Percentiles rank a stretch among this genome's conserved stretches.
Conservation (phyloP, 1,140 invertebrate genomes). For the Littorina saxatilis region DNA sequence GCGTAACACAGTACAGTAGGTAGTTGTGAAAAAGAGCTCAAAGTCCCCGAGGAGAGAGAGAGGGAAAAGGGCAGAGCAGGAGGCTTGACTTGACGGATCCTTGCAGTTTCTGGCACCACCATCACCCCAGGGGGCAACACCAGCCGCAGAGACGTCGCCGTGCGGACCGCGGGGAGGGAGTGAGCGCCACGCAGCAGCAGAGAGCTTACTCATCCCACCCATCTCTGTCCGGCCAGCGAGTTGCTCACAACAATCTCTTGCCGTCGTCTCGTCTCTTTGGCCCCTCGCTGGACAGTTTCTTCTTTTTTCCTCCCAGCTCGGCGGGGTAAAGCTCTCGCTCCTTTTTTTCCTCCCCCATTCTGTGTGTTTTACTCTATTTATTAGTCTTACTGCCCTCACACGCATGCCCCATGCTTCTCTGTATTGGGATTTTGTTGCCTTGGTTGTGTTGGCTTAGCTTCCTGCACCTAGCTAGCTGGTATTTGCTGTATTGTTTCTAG, state of each 20-base stretch:
- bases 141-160: constrained; percentile 24
- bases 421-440: too few relatives aligned
- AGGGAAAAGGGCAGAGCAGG: neutral
- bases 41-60: neutral
- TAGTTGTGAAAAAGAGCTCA: neutral
- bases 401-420: too few relatives aligned
- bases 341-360: too few relatives aligned
- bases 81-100: constrained; percentile 1
- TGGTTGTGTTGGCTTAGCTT: neutral
- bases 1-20: too few relatives aligned
- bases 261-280: neutral
- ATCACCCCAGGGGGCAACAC: constrained; percentile 16
- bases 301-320: constrained; percentile 15
- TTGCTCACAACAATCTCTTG: neutral
- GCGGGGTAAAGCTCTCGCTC: constrained; percentile 16
- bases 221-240: neutral
- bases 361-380: neutral
- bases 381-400: neutral
- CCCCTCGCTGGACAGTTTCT: constrained; percentile 37
- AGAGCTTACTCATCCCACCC: neutral
- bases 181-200: neutral
- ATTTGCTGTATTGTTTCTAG: too few relatives aligned
- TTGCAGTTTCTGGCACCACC: constrained; percentile 29
- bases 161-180: neutral
- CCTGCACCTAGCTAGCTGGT: too few relatives aligned